Conservation (phyloP, 2,888 invertebrate genomes). For the Parnassius smintheus region DNA sequence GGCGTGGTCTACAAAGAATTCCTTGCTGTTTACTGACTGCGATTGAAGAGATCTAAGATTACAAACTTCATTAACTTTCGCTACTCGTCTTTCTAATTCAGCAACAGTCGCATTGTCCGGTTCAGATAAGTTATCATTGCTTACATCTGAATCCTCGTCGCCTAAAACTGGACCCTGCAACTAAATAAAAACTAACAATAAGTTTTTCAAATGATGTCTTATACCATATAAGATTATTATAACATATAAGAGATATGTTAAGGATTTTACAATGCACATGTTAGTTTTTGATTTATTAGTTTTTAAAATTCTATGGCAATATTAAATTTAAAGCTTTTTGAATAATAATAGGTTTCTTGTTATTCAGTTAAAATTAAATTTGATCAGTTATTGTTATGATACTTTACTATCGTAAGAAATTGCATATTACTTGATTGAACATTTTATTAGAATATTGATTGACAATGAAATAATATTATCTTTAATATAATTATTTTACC, state of each 20-base stretch:
- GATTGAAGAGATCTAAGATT: conserved; percentile 51
- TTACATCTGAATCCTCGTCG: conserved; percentile 54
- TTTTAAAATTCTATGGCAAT: too few species aligned
- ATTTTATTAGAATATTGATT: too few species aligned
- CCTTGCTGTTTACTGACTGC: conserved; percentile 84
- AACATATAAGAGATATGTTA: too few species aligned
- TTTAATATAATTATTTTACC: conserved; percentile 45
- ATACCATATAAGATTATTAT: too few species aligned
- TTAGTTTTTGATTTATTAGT: too few species aligned
- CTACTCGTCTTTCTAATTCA: conserved; percentile 75
- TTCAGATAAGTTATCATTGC: conserved; percentile 52
- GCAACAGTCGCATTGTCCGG: conserved; percentile 61
- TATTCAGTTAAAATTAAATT: too few species aligned
- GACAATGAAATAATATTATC: background rate
- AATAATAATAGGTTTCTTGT: too few species aligned
- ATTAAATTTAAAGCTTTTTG: too few species aligned
- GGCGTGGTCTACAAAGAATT: conserved; percentile 85
- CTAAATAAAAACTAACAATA: conserved; percentile 36
- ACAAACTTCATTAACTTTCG: conserved; percentile 73
- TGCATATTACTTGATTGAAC: too few species aligned
- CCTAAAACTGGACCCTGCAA: conserved; percentile 66
- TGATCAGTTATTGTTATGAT: too few species aligned
- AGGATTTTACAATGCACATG: too few species aligned
- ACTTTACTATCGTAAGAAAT: too few species aligned
- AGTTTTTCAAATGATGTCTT: background rate